Base-by-base conservation (phyloP, 1,140 invertebrate genomes). In the Hyles euphorbiae region DNA sequence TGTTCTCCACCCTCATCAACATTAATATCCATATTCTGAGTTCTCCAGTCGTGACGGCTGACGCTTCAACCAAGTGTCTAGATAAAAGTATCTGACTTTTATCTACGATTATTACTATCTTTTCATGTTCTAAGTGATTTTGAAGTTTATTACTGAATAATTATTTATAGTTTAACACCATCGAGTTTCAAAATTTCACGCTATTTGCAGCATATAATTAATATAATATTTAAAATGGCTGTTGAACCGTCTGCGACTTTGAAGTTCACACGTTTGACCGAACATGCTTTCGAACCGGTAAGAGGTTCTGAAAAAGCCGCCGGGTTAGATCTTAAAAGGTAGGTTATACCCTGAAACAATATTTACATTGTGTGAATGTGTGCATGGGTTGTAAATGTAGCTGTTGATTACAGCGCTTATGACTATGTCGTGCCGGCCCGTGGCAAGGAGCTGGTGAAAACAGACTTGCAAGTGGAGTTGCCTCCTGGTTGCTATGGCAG, bases 401-500 rank as follows among this genome's bases (percentile, higher is more conserved):
- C 5, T 51, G 2, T 11, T 48, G 5, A 61, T 84, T 89, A 59
- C 77, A 98, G 96, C 92, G 98, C 98, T 5, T 97, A 98, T 77
- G 94, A 98, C 57, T 93, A 93, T 63, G 80, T 91, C 1, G 92
- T 99, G 9, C 96, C 96, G 32, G 92, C 96, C 0, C 91, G 91
- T 61, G 97, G 96, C 2, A 99, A 98, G 86, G 91, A 91, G 56
- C 79, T 99, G 3, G 92, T 98, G 0, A 96, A 95, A 76, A 99
- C 98, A 6, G 98, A 99, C 77, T 90, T 99, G 43, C 96, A 98
- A 88, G 92, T 98, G 52, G 90, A 94, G 81, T 83, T 98, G 33
- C 96, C 98, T 2, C 90, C 92, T 53, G 97, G 96, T 6, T 98
- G 96, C 70, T 99, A 99, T 87, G 99, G 98, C 5, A 90, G 98